Evolutionary conservation across 1,140 invertebrate genomes (phyloP).

Genomic region (Brachionus koreanus): DNA sequence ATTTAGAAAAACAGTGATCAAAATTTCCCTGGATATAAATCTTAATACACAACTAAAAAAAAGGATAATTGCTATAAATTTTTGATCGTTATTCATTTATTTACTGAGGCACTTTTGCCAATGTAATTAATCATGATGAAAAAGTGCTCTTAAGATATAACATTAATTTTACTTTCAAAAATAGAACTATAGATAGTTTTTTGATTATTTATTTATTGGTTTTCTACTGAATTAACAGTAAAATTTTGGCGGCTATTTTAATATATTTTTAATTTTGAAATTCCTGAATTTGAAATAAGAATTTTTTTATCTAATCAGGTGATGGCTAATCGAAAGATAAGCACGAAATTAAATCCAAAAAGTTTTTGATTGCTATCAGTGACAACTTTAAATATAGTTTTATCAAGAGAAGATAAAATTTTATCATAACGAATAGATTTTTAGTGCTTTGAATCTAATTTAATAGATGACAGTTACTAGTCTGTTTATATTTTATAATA

Average conservation of each 20-base stretch:
- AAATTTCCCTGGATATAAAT: neutral
- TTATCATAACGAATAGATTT: too few relatives aligned
- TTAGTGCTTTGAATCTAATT: too few relatives aligned
- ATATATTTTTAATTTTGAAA: neutral
- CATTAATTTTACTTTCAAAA: neutral
- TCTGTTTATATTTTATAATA: too few relatives aligned
- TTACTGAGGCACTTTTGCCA: neutral
- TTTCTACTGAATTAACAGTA: too few relatives aligned
- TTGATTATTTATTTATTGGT: neutral
- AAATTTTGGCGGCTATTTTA: neutral
- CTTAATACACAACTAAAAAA: neutral
- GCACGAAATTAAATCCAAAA: neutral
- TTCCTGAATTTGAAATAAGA: neutral
- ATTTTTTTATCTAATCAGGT: conserved; percentile 1
- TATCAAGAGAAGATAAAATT: too few relatives aligned
- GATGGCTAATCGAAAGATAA: neutral
- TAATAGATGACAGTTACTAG: too few relatives aligned
- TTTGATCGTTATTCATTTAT: neutral
- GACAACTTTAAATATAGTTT: neutral
- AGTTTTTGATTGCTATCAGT: neutral
- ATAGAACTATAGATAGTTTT: neutral
- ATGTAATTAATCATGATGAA: neutral
- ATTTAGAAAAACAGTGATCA: neutral
- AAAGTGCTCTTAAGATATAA: neutral
- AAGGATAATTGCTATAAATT: neutral